Conservation (phyloP, 37 sponge, comb jelly and placozoan genomes). For the Hexactinellida sp. region DNA sequence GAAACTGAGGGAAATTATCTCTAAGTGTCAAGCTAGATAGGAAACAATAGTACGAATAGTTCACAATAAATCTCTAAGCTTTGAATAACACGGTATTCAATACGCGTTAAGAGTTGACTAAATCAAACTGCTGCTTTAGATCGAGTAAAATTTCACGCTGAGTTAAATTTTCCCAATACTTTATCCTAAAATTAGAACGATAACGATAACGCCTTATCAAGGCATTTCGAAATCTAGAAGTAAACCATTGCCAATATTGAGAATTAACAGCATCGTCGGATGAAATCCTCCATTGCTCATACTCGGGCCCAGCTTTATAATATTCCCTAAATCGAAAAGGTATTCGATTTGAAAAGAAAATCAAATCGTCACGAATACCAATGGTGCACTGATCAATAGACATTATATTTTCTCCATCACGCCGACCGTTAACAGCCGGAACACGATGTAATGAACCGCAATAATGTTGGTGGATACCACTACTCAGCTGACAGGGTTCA, state of each 20-base stretch:
- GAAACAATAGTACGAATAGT: no score
- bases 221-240: neutral
- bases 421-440: neutral
- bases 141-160: neutral
- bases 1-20: no score
- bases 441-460: neutral
- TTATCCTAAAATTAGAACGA: neutral
- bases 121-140: neutral
- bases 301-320: neutral
- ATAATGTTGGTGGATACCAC: neutral
- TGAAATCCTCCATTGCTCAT: neutral
- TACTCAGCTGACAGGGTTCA: conserved; percentile 11
- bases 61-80: neutral
- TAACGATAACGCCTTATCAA: neutral
- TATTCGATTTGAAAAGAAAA: neutral
- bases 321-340: neutral
- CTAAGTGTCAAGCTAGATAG: no score
- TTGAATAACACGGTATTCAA: no score
- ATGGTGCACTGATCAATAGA: neutral
- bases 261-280: neutral
- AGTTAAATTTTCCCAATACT: neutral
- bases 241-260: conserved; percentile 14
- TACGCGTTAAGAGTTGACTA: neutral
- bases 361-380: neutral
- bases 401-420: neutral